phyloP scores from a whole-genome alignment of 2,797 vertebrate genomes.

The Gastrophryne carolinensis region DNA sequence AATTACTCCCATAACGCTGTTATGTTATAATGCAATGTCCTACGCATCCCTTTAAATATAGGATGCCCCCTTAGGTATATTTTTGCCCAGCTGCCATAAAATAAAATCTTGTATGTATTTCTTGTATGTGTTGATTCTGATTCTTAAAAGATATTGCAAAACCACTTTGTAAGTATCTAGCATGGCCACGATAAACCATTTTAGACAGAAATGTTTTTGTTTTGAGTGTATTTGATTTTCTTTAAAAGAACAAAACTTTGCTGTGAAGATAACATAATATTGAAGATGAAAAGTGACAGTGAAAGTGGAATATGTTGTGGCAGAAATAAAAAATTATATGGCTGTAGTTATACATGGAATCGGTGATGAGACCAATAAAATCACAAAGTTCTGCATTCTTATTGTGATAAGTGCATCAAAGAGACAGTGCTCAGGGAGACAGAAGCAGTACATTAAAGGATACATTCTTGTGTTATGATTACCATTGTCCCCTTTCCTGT shows the following conservation, averaged over 20 bases:
- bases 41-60: no score
- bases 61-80: no score
- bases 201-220: conserved; percentile 1
- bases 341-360: conserved; percentile 26
- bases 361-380: not conserved
- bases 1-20: no score
- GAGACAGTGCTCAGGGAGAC: not conserved
- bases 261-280: conserved; percentile 42
- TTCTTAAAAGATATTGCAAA: conserved; percentile 16
- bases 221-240: conserved; percentile 49
- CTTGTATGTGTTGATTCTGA: no score
- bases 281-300: conserved; percentile 44
- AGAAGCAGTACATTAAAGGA: no score
- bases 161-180: conserved; percentile 48
- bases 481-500: no score
- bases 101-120: no score
- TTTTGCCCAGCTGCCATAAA: no score
- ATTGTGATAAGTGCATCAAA: not conserved
- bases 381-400: not conserved
- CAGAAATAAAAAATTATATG: conserved; percentile 27
- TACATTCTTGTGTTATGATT: no score
- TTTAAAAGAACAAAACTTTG: conserved; percentile 48
- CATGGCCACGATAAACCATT: conserved; percentile 37
- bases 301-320: conserved; percentile 35
- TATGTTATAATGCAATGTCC: no score